Evolutionary conservation across 2,888 invertebrate species (phyloP).

Genomic region (Hoplodrina blanda): DNA sequence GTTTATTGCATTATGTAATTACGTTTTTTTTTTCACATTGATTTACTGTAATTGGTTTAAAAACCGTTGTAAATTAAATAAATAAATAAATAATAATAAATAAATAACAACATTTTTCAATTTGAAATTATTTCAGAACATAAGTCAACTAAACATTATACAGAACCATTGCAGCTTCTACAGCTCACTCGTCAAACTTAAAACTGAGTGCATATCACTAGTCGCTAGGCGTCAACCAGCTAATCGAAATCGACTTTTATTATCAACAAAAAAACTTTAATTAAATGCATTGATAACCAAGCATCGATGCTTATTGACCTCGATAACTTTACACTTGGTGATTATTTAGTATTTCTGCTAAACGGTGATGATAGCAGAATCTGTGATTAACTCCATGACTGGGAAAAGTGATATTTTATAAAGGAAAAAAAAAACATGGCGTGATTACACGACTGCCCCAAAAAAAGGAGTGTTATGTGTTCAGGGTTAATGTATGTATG

Average conservation of each 20-base stretch:
- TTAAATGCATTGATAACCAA: conserved; percentile 40
- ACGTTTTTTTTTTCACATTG: too few relatives aligned
- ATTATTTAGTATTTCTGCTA: conserved; percentile 5
- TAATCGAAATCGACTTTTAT: conserved; percentile 29
- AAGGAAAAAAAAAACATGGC: too few relatives aligned
- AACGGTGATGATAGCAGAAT: conserved; percentile 19
- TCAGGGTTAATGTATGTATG: too few relatives aligned
- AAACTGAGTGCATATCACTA: conserved; percentile 10
- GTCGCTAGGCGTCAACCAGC: conserved; percentile 8
- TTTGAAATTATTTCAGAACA: too few relatives aligned
- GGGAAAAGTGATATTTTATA: not conserved
- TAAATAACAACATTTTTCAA: too few relatives aligned
- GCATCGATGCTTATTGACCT: conserved; percentile 8
- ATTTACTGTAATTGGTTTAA: too few relatives aligned
- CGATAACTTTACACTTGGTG: conserved; percentile 2
- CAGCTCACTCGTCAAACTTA: not conserved
- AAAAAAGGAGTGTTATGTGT: too few relatives aligned
- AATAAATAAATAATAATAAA: too few relatives aligned
- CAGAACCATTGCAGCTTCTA: conserved; percentile 19
- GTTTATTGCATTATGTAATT: too few relatives aligned
- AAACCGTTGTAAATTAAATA: too few relatives aligned
- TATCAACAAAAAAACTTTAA: conserved; percentile 40
- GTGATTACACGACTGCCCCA: too few relatives aligned
- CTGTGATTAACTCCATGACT: not conserved
- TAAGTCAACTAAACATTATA: conserved; percentile 1